phyloP scores from a whole-genome alignment of 2,888 invertebrate species.

The Cataglyphis livida region DNA sequence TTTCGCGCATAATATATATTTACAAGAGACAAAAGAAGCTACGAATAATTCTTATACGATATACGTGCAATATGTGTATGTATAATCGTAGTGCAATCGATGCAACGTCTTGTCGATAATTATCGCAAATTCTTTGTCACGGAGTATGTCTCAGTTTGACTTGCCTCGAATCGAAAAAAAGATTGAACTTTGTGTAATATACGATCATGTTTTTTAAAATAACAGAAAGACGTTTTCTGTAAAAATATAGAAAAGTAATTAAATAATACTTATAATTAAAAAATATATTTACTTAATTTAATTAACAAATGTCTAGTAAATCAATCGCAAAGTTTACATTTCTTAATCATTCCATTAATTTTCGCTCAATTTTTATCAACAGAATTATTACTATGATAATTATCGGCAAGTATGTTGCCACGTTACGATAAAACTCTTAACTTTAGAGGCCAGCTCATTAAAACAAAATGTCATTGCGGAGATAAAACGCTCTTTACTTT shows the following conservation, averaged over 20 bases:
- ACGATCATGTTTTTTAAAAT: background rate
- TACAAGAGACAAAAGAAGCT: slow-evolving; percentile 79
- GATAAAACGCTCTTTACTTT: slow-evolving; percentile 43
- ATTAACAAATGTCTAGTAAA: background rate
- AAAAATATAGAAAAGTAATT: background rate
- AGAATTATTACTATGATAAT: slow-evolving; percentile 52
- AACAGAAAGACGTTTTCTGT: background rate
- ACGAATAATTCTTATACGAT: slow-evolving; percentile 71
- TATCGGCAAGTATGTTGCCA: slow-evolving; percentile 59
- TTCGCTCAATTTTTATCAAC: background rate
- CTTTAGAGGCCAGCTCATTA: slow-evolving; percentile 77
- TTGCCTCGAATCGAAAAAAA: background rate
- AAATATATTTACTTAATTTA: background rate
- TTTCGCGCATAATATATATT: slow-evolving; percentile 70
- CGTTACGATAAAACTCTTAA: slow-evolving; percentile 60
- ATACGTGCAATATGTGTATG: slow-evolving; percentile 64
- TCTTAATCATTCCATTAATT: background rate
- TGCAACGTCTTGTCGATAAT: slow-evolving; percentile 65
- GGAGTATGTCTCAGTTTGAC: background rate
- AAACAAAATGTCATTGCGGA: slow-evolving; percentile 65
- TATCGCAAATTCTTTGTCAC: slow-evolving; percentile 45
- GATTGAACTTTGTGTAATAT: background rate
- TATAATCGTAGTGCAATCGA: slow-evolving; percentile 60
- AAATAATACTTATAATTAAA: background rate
- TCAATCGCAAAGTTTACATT: background rate